Base-by-base conservation (phyloP, 2,797 vertebrate genomes). In the Buceros bicornis region DNA sequence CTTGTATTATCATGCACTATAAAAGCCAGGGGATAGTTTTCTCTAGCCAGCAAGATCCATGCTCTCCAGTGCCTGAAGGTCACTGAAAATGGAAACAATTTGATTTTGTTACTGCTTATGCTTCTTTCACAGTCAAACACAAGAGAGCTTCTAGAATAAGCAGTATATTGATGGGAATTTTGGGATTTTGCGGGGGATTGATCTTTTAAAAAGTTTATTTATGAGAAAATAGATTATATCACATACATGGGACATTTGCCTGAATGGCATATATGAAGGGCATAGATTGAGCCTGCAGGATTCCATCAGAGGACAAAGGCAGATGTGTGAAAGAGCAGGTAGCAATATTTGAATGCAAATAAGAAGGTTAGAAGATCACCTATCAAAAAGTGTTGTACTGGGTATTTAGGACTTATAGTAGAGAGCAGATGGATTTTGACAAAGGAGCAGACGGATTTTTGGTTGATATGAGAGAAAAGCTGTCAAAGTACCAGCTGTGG, bases 401-500 rank as follows among this genome's bases (percentile, higher is more conserved):
- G 14, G 18, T 71, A 61, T 95, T 95, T 88, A 88, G 53, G 58
- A 83, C 73, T 35, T 10, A 48, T 58, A 62, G 61, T 57, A 65
- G 61, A 71, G 61, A 96, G 69, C 95, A 96, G 95, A 88, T 90
- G 82, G 82, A 90, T 78, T 90, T 95, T 81, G 65, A 88, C 91
- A 94, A 91, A 79, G 66, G 16, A 91, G n/a, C 47, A 95, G 94
- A 91, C 2, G 1, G 80, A 88, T 88, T 93, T 95, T 95, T 88
- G 47, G 82, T 86, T 95, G 85, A 88, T 78, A 51, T 58, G 85
- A 96, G 72, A 88, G 15, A 18, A 83, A 33, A 91, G 26, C 72
- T 90, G 87, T 91, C 90, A 95, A 90, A 94, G 79, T 93, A 95
- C 80, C 91, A 95, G 91, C 82, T 96, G 96, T 43, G 54, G 60